These are phyloP conservation scores for Coracias cyanogaster DNA, from an alignment of 2,797 vertebrate species.

Conservation along the genomic window DNA sequence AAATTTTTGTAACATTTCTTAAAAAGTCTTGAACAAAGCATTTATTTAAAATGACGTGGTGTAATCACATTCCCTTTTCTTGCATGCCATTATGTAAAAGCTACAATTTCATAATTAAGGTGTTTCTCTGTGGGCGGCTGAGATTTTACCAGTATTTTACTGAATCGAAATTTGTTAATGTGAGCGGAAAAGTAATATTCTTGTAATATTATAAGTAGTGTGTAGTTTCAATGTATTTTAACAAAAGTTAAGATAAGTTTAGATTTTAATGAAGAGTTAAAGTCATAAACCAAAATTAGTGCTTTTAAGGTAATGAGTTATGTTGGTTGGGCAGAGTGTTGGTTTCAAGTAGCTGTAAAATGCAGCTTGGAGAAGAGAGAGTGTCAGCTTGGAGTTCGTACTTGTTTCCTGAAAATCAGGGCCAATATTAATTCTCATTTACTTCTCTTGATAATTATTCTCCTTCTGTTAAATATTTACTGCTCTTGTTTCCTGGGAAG, in stretches of 20 bases:
- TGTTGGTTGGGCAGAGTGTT: not conserved
- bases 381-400: not conserved
- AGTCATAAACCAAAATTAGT: not conserved
- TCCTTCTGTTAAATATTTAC: not conserved
- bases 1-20: not conserved
- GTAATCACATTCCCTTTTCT: not conserved
- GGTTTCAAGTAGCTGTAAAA: not conserved
- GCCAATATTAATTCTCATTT: not conserved
- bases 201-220: not conserved
- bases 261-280: slow-evolving; percentile 1
- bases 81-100: not conserved
- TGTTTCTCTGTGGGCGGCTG: not conserved
- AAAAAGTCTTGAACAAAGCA: not conserved
- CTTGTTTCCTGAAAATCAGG: not conserved
- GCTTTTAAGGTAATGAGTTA: not conserved
- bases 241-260: not conserved
- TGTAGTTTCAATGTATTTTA: not conserved
- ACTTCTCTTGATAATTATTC: not conserved
- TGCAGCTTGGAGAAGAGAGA: slow-evolving; percentile 14
- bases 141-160: not conserved
- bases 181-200: not conserved
- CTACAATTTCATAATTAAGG: not conserved
- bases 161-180: not conserved
- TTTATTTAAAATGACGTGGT: not conserved
- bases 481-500: not conserved